Evolutionary conservation across 2,113 vertebrate genomes (phyloP), one percentile per base, ranked within the genome.

Genomic region (Craseonycteris thonglongyai): DNA sequence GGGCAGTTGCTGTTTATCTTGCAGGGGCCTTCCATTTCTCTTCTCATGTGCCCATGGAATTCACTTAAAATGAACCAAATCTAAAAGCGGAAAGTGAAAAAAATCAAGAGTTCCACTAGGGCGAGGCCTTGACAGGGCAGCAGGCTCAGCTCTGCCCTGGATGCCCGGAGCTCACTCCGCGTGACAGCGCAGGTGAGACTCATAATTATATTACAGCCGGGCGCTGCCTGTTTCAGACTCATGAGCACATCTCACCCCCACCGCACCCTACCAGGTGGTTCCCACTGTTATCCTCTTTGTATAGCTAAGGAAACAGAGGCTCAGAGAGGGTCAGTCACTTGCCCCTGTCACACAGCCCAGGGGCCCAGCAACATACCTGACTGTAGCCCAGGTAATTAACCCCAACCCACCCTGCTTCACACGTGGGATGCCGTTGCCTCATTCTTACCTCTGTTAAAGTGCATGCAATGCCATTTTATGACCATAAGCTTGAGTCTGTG

Each of bases 161-260:
- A 12, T 4, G 4, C 18, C 45, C 0, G 6, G 13, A 54, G 4
- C 12, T 35, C n/a, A 3, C 42, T 2, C 82, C 5, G 49, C 1
- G 0, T 9, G 76, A 3, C 40, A 35, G 24, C 1, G 0, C 33
- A 11, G 21, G 7, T 0, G 3, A 28, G 2, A n/a, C 51, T 51
- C 2, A 59, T 1, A 8, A 3, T 12, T 15, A 26, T 0, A 1
- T 14, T 10, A 15, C 14, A 38, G 26, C 26, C 1, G 0, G n/a
- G 40, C 2, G 0, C 5, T 15, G 22, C 11, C 1, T 28, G 26
- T 16, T 16, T 12, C 87, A 61, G n/a, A 21, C 9, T 45, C 12
- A 2, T 8, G 63, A 35, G 30, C 40, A 2, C 16, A 3, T 16
- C 21, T 33, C 40, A 24, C 3, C 18, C 47, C 38, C 24, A 12